These are phyloP conservation scores for Thera britannica DNA, from an alignment of 2,888 invertebrate genomes.

Conservation along the genomic window DNA sequence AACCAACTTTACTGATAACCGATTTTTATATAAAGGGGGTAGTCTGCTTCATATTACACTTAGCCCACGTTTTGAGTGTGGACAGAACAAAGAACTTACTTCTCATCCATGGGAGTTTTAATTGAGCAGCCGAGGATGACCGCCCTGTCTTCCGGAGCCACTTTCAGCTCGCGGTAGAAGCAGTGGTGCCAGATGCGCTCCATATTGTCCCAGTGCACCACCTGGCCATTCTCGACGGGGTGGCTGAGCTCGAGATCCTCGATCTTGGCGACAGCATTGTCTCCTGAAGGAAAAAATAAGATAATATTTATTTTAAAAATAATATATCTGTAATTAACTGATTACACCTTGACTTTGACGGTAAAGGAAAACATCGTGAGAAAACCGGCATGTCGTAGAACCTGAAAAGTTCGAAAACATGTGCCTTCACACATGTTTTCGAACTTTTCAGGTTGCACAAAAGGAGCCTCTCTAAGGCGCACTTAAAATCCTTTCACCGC, in stretches of 20 bases:
- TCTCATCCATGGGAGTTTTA: constrained; percentile 58
- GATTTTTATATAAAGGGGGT: too few species aligned
- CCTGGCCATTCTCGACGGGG: constrained; percentile 61
- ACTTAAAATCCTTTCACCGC: too few species aligned
- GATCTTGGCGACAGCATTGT: constrained; percentile 53
- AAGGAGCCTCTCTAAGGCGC: too few species aligned
- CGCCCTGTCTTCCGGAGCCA: constrained; percentile 70
- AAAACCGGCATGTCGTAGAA: too few species aligned
- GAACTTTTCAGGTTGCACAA: too few species aligned
- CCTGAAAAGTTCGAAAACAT: too few species aligned
- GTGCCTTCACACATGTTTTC: too few species aligned
- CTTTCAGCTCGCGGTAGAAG: constrained; percentile 69
- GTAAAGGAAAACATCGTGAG: too few species aligned
- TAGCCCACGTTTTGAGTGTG: background rate
- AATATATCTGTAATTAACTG: too few species aligned
- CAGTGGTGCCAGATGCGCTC: constrained; percentile 74
- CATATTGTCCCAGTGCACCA: constrained; percentile 75
- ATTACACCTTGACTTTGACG: too few species aligned
- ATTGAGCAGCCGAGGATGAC: constrained; percentile 60
- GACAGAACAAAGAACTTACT: constrained; percentile 51
- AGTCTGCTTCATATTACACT: too few species aligned
- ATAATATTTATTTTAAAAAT: background rate
- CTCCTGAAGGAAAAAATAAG: constrained; percentile 44
- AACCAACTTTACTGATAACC: too few species aligned
- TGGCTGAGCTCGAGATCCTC: constrained; percentile 57